These are phyloP conservation scores for Lycaena phlaeas DNA, from an alignment of 2,888 invertebrate genomes.

Conservation along the genomic window DNA sequence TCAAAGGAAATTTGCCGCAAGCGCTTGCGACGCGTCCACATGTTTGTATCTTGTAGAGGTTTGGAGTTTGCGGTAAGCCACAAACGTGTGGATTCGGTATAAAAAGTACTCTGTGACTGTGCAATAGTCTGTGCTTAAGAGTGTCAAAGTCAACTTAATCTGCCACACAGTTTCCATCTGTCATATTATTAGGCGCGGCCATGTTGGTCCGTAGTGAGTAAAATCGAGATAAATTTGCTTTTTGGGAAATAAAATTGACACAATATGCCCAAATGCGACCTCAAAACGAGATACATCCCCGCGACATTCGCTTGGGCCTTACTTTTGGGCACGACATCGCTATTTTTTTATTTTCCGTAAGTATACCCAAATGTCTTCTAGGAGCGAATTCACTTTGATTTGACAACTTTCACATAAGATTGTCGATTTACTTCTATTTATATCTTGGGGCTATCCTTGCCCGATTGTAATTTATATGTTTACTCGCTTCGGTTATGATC, in stretches of 20 bases:
- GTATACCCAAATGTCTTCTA: conserved; percentile 71
- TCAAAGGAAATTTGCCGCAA: too few relatives aligned
- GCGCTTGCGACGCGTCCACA: too few relatives aligned
- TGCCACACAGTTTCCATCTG: conserved; percentile 40
- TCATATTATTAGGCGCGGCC: conserved; percentile 75
- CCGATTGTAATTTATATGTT: conserved; percentile 29
- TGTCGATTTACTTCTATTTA: conserved; percentile 56
- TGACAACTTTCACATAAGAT: conserved; percentile 67
- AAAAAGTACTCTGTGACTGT: too few relatives aligned
- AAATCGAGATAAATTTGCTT: conserved; percentile 59
- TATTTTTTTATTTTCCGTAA: conserved; percentile 99
- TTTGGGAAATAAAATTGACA: conserved; percentile 64
- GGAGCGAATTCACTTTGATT: conserved; percentile 54
- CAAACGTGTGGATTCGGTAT: too few relatives aligned
- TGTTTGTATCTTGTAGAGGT: too few relatives aligned
- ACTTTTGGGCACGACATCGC: conserved; percentile 91
- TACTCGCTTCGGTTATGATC: conserved; percentile 14
- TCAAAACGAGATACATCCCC: conserved; percentile 97
- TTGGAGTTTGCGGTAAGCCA: too few relatives aligned
- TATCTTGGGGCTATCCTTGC: conserved; percentile 44
- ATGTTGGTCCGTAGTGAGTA: conserved; percentile 74
- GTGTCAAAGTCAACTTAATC: conserved; percentile 20
- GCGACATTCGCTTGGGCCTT: conserved; percentile 99
- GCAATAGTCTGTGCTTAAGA: too few relatives aligned
- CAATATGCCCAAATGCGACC: conserved; percentile 96